phyloP scores from a whole-genome alignment of 2,797 vertebrate species.

The Apogon hyalosoma region DNA sequence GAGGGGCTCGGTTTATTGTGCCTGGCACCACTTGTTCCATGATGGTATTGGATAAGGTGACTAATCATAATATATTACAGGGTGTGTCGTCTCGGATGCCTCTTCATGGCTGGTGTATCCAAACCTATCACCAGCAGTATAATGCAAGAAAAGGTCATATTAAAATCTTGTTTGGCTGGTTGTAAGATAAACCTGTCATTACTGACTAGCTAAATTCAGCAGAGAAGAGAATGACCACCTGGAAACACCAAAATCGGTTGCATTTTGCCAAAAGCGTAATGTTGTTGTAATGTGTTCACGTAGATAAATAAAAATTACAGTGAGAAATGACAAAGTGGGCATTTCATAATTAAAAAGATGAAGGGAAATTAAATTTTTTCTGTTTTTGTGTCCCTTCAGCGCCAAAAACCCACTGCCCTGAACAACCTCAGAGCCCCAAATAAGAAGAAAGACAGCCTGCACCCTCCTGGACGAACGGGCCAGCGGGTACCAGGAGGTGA shows the following conservation, averaged over 20 bases:
- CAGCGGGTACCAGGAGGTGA: conserved; percentile 70
- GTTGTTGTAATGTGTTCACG: no score
- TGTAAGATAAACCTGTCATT: conserved; percentile 5
- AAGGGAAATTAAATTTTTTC: conserved; percentile 6
- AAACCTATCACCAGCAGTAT: neutral
- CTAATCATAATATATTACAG: conserved; percentile 38
- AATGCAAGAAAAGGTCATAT: conserved; percentile 5
- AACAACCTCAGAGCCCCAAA: conserved; percentile 70
- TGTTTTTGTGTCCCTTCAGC: conserved; percentile 51
- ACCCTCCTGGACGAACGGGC: conserved; percentile 66
- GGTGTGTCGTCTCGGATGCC: conserved; percentile 10
- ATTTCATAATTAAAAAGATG: no score
- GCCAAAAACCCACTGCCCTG: conserved; percentile 68
- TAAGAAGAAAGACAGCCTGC: conserved; percentile 77
- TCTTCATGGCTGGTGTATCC: neutral
- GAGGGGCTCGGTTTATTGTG: no score
- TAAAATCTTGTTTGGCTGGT: neutral
- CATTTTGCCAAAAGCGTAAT: no score
- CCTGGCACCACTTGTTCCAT: no score
- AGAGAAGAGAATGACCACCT: conserved; percentile 1
- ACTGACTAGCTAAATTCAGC: neutral
- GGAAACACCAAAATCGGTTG: neutral
- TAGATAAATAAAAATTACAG: no score
- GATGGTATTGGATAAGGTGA: conserved; percentile 29
- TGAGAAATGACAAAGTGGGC: no score